A percentile compares a stretch with the other conserved stretches of the same genome.
These are phyloP conservation scores for Drosophila limbata DNA, from an alignment of 2,888 invertebrate genomes.

Conservation along the genomic window DNA sequence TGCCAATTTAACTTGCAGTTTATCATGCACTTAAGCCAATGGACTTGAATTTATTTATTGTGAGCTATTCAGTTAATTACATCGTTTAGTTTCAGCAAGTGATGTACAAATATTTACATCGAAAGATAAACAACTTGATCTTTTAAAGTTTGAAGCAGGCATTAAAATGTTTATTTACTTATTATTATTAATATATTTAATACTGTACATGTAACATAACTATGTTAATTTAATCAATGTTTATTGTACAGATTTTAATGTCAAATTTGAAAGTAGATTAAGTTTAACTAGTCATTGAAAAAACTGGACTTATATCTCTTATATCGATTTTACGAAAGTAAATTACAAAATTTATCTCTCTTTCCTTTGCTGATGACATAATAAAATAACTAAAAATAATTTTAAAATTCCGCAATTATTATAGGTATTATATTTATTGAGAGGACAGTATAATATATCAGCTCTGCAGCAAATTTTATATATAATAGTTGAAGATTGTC, in stretches of 20 bases:
- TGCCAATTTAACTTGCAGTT: conserved; percentile 29
- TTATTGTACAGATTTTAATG: too few relatives aligned
- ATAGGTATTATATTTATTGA: conserved; percentile 38
- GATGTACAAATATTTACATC: too few relatives aligned
- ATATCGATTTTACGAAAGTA: not conserved
- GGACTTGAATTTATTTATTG: not conserved
- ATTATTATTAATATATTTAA: too few relatives aligned
- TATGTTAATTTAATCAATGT: too few relatives aligned
- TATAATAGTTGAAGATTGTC: conserved; percentile 42
- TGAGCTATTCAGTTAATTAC: too few relatives aligned
- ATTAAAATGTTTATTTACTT: too few relatives aligned
- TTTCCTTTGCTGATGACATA: not conserved
- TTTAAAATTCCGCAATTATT: conserved; percentile 14
- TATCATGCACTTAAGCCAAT: not conserved
- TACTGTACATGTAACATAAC: too few relatives aligned
- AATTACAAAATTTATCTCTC: not conserved
- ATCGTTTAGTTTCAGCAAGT: too few relatives aligned
- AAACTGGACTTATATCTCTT: not conserved
- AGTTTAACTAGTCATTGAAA: too few relatives aligned
- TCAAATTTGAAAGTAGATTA: too few relatives aligned
- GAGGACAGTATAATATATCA: conserved; percentile 40
- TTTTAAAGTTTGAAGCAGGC: too few relatives aligned
- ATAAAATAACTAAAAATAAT: not conserved
- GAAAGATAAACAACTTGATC: too few relatives aligned
- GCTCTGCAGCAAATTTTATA: conserved; percentile 33